phyloP scores from a whole-genome alignment of 2,113 vertebrate genomes.

The Bubo bubo region DNA sequence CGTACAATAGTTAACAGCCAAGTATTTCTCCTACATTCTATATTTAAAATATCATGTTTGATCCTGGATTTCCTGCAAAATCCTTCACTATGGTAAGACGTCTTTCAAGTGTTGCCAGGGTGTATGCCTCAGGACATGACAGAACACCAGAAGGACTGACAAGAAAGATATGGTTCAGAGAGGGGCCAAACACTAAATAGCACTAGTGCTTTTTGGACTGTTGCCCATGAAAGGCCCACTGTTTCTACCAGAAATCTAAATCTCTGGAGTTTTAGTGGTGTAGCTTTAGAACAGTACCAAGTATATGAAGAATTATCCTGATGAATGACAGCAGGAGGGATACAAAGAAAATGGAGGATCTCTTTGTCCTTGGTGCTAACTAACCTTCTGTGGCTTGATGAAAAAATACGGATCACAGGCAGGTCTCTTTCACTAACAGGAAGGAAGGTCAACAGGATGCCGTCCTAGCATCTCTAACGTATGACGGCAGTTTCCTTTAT shows the following conservation, averaged over 20 bases:
- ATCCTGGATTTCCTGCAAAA: conserved; percentile 37
- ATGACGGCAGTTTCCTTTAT: not conserved
- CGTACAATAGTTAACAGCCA: not conserved
- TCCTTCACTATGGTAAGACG: not conserved
- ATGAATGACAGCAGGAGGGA: not conserved
- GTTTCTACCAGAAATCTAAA: not conserved
- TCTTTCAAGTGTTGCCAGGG: conserved; percentile 52
- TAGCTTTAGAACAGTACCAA: not conserved
- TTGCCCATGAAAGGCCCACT: not conserved
- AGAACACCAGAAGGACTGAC: not conserved
- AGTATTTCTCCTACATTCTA: not conserved
- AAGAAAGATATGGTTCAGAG: not conserved
- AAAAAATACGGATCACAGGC: not conserved
- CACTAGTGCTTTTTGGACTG: not conserved
- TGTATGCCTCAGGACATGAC: not conserved
- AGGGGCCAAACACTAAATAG: not conserved
- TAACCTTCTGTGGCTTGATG: not conserved
- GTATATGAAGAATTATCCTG: not conserved
- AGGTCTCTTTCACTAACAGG: not conserved
- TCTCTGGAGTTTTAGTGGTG: not conserved
- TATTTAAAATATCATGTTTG: conserved; percentile 35
- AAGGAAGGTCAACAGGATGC: not conserved
- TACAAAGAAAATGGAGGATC: not conserved
- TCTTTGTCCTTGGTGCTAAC: not conserved
- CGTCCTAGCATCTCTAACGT: not conserved